Conservation (phyloP, 2,113 vertebrate species). For the Zingel zingel region DNA sequence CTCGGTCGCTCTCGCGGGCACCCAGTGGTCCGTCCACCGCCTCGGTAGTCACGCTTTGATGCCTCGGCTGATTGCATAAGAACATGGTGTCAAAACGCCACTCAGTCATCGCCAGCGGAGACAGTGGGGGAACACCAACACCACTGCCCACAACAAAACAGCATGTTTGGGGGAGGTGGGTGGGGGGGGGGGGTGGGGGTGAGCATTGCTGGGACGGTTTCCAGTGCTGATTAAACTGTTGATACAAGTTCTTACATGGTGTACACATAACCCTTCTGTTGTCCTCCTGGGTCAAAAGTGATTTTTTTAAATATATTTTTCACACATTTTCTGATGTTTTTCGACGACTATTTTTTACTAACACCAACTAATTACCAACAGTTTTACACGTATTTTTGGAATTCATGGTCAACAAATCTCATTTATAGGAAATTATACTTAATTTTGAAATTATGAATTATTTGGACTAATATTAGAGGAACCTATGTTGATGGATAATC, state of each 20-base stretch:
- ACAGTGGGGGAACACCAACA: constrained; percentile 25
- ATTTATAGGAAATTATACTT: too few relatives aligned
- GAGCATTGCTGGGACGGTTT: not conserved
- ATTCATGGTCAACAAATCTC: too few relatives aligned
- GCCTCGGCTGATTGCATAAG: constrained; percentile 61
- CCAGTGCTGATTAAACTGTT: constrained; percentile 15
- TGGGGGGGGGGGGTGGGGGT: not conserved
- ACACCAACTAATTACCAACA: too few relatives aligned
- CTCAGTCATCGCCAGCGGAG: constrained; percentile 24
- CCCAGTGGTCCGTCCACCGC: constrained; percentile 22
- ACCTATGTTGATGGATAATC: too few relatives aligned
- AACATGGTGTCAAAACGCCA: constrained; percentile 45
- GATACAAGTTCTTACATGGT: not conserved
- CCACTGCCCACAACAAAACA: not conserved
- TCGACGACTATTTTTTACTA: too few relatives aligned
- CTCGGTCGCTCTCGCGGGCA: constrained; percentile 15
- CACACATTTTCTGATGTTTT: too few relatives aligned
- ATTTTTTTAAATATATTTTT: too few relatives aligned
- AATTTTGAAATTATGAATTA: too few relatives aligned
- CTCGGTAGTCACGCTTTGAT: constrained; percentile 46
- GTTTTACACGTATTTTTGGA: too few relatives aligned
- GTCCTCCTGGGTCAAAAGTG: too few relatives aligned
- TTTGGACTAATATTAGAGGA: too few relatives aligned
- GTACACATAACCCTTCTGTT: not conserved
- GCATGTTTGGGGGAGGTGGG: not conserved